phyloP scores from a whole-genome alignment of 2,888 invertebrate genomes.

The Cosmia trapezina region DNA sequence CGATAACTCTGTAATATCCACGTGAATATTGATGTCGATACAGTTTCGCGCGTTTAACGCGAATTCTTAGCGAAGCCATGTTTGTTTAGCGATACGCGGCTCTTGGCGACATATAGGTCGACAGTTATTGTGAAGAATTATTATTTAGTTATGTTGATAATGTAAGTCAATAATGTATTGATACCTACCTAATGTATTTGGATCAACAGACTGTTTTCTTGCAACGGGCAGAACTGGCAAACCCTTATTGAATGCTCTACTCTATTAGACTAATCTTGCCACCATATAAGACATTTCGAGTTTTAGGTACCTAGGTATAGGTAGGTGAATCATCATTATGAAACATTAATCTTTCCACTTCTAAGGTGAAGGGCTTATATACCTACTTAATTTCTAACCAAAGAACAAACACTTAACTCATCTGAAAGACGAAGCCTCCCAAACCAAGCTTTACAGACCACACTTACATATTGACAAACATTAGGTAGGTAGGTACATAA shows the following conservation, averaged over 20 bases:
- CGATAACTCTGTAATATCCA: slow-evolving; percentile 63
- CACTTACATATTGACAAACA: too few relatives aligned
- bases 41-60: slow-evolving; percentile 72
- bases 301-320: too few relatives aligned
- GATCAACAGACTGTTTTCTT: background rate
- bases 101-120: slow-evolving; percentile 62
- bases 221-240: background rate
- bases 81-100: slow-evolving; percentile 69
- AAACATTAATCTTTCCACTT: too few relatives aligned
- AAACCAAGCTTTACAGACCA: too few relatives aligned
- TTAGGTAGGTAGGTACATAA: too few relatives aligned
- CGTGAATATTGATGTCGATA: slow-evolving; percentile 67
- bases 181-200: slow-evolving; percentile 6
- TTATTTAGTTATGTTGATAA: slow-evolving; percentile 43
- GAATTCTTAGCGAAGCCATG: slow-evolving; percentile 73
- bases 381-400: background rate
- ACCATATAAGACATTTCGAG: background rate
- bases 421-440: too few relatives aligned
- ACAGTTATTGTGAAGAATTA: slow-evolving; percentile 45
- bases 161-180: slow-evolving; percentile 33
- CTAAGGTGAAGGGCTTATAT: background rate
- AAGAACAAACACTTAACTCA: background rate
- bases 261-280: background rate
- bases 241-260: background rate
- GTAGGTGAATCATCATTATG: background rate